phyloP scores from a whole-genome alignment of 2,888 invertebrate species.

The Drosophila longiperda region DNA sequence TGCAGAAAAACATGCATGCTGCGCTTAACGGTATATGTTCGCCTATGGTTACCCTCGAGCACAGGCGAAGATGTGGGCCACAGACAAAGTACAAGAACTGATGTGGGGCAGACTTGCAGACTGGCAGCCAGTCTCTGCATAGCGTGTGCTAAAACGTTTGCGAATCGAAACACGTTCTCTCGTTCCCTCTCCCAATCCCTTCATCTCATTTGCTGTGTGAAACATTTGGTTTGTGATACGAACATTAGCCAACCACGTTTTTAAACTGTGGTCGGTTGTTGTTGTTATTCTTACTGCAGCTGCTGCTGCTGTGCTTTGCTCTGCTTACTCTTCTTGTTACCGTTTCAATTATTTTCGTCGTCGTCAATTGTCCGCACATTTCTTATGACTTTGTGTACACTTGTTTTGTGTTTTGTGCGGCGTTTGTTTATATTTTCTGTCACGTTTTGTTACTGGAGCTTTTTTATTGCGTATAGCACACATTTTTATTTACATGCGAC shows the following conservation, averaged over 20 bases:
- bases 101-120: constrained; percentile 19
- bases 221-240: constrained; percentile 57
- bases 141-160: constrained; percentile 38
- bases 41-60: constrained; percentile 34
- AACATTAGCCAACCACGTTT: constrained; percentile 34
- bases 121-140: neutral
- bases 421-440: constrained; percentile 50
- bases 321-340: constrained; percentile 24
- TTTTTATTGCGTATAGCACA: constrained; percentile 13
- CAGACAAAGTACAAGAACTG: constrained; percentile 48
- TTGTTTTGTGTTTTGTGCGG: constrained; percentile 17
- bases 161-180: constrained; percentile 44
- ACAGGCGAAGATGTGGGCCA: constrained; percentile 55
- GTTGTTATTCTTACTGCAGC: constrained; percentile 11
- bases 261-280: constrained; percentile 16
- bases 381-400: constrained; percentile 25
- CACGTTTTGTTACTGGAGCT: constrained; percentile 50
- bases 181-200: neutral
- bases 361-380: constrained; percentile 46
- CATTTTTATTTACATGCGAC: constrained; percentile 55
- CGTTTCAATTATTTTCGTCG: constrained; percentile 32
- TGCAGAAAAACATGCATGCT: constrained; percentile 56
- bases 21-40: constrained; percentile 54
- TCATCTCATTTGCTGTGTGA: constrained; percentile 13
- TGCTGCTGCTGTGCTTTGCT: constrained; percentile 16